Evolutionary conservation across 2,113 vertebrate species (phyloP), one percentile per base, ranked within the genome.

Genomic region (Boleophthalmus pectinirostris): DNA sequence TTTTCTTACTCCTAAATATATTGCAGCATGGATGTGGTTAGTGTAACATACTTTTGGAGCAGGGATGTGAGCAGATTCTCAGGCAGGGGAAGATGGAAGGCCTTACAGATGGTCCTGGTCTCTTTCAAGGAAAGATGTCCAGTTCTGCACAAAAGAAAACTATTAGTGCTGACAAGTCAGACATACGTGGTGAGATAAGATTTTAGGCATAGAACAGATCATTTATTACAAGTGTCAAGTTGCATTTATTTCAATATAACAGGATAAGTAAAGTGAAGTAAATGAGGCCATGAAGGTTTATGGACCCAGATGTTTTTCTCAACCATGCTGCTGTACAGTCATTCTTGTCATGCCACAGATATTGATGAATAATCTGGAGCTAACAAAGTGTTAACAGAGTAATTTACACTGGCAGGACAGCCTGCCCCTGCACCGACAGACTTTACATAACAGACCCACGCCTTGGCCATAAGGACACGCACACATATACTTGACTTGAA

Each of bases 91-190:
- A 98, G 76, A 21, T 87, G 93, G 82, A 93, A 95, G 75, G 95
- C 88, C 79, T 95, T 98, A 84, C 95, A 97, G 81, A 97, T 81
- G 57, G 90, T 94, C 85, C 84, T 90, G 35, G 91, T 90, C 6
- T 87, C 88, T 74, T 92, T 89, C 53, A 13, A 86, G 57, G 94
- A 92, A 68, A 98, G 84, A 54, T 87, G 77, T 56, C 95, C 94
- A 43, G 79, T 90, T 72, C 97, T 99, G 74, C 25, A 53, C 43
- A 75, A 5, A 35, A 18, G 3, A 43, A 46, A 15, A 24, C 67
- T 24, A 33, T 51, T 18, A 18, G 56, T 7, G 21, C 2, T 69
- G 57, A 58, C 60, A 43, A 47, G n/a, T 49, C 21, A 16, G 47
- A 66, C 60, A 72, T 23, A 78, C 12, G 18, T 47, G 16, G 56